phyloP scores from a whole-genome alignment of 2,888 invertebrate genomes.

The Mantis religiosa region DNA sequence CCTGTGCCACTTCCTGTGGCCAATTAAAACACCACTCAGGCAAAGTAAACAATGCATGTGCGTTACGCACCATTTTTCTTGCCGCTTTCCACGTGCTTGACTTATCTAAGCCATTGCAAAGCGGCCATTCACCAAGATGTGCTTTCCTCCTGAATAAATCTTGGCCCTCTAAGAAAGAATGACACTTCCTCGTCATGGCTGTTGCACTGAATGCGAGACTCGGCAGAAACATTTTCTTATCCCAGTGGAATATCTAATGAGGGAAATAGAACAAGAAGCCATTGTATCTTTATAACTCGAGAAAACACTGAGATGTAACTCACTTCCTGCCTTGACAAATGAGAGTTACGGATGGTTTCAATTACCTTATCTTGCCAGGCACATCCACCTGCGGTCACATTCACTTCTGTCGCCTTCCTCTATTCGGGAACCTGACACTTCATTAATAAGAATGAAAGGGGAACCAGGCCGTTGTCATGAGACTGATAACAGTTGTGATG shows the following conservation, averaged over 20 bases:
- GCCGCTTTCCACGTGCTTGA: slow-evolving; percentile 9
- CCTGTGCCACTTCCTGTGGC: not conserved
- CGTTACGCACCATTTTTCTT: not conserved
- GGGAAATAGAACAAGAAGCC: not conserved
- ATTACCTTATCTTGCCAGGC: slow-evolving; percentile 4
- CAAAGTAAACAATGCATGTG: not conserved
- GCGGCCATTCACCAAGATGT: slow-evolving; percentile 14
- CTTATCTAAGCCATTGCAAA: not conserved
- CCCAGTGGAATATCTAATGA: slow-evolving; percentile 26
- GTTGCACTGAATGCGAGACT: slow-evolving; percentile 11
- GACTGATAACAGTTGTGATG: not conserved
- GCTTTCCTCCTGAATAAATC: slow-evolving; percentile 23
- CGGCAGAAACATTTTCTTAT: slow-evolving; percentile 21
- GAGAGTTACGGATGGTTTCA: slow-evolving; percentile 13
- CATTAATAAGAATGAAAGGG: not conserved
- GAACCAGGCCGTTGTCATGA: not conserved
- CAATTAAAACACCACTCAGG: not conserved
- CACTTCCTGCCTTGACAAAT: slow-evolving; percentile 27
- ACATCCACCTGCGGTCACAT: slow-evolving; percentile 1
- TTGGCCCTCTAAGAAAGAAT: slow-evolving; percentile 17
- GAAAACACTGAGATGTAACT: not conserved
- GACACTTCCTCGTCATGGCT: slow-evolving; percentile 28
- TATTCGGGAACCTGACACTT: not conserved
- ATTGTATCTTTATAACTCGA: not conserved
- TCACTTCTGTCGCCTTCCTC: not conserved